Evolutionary conservation across 2,113 vertebrate species (phyloP).

Genomic region (Sclerurus mexicanus): DNA sequence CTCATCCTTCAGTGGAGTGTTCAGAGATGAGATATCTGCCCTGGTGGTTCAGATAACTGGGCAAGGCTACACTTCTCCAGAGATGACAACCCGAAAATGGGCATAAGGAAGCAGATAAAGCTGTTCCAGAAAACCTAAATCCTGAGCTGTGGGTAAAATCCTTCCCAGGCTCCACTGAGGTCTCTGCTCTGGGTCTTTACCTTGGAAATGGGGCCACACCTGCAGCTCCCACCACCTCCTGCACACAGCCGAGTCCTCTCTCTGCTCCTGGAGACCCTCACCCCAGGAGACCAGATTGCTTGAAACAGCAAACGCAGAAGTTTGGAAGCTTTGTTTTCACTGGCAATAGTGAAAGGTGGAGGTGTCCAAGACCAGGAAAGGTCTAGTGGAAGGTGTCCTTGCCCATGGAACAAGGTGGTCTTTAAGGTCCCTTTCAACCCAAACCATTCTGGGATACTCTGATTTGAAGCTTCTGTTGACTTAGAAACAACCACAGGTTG

Average conservation of each 20-base stretch:
- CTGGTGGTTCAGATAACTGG: not conserved
- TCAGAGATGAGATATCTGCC: not conserved
- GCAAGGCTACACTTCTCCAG: not conserved
- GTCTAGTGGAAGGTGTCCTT: not conserved
- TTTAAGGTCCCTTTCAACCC: not conserved
- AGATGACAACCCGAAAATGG: not conserved
- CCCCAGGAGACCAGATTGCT: not conserved
- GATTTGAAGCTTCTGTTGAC: not conserved
- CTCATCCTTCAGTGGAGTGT: not conserved
- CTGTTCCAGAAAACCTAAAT: not conserved
- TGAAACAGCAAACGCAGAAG: not conserved
- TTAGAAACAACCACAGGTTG: not conserved
- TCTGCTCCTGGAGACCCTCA: not conserved
- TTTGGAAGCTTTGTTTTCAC: not conserved
- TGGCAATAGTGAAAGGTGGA: not conserved
- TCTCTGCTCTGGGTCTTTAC: not conserved
- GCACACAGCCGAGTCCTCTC: not conserved
- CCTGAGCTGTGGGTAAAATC: not conserved
- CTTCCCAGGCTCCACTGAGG: not conserved
- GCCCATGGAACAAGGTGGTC: not conserved
- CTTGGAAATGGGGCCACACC: not conserved
- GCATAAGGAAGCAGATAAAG: not conserved
- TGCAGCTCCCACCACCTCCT: not conserved
- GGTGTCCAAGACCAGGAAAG: not conserved
- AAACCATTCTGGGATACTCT: not conserved